Evolutionary conservation across 2,797 vertebrate species (phyloP).

Genomic region (Pangasius sanitwongsei): DNA sequence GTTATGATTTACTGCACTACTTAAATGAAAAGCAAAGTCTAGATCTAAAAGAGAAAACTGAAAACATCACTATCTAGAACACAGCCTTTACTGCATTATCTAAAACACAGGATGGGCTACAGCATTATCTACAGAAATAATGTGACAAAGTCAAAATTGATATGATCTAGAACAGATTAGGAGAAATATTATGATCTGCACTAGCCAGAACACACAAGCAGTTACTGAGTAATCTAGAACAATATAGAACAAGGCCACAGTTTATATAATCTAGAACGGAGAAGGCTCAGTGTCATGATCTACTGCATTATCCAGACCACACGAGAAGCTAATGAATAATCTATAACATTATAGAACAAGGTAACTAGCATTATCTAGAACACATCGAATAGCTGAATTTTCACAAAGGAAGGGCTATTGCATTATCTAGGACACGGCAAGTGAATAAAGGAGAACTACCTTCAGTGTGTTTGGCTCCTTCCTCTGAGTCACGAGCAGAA

Average conservation of each 20-base stretch:
- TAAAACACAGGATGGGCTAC: not conserved
- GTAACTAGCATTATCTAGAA: not conserved
- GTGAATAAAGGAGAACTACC: slow-evolving; percentile 1
- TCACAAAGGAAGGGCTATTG: not conserved
- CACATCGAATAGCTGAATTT: not conserved
- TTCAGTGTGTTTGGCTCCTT: not conserved
- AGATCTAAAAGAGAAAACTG: no score
- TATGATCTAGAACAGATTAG: not conserved
- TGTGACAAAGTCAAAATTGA: not conserved
- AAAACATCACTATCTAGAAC: no score
- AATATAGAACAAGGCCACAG: not conserved
- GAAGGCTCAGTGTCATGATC: not conserved
- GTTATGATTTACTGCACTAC: not conserved
- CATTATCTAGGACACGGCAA: not conserved
- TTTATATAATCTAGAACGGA: not conserved
- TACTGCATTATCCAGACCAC: not conserved
- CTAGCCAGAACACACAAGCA: not conserved
- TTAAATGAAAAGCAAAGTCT: no score
- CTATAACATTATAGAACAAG: not conserved
- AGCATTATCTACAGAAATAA: not conserved
- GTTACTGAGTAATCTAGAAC: not conserved
- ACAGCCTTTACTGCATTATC: not conserved
- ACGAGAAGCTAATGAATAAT: not conserved
- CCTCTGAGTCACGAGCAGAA: not conserved
- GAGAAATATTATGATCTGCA: not conserved